phyloP scores from a whole-genome alignment of 1,140 invertebrate species.

The Condylostylus longicornis region DNA sequence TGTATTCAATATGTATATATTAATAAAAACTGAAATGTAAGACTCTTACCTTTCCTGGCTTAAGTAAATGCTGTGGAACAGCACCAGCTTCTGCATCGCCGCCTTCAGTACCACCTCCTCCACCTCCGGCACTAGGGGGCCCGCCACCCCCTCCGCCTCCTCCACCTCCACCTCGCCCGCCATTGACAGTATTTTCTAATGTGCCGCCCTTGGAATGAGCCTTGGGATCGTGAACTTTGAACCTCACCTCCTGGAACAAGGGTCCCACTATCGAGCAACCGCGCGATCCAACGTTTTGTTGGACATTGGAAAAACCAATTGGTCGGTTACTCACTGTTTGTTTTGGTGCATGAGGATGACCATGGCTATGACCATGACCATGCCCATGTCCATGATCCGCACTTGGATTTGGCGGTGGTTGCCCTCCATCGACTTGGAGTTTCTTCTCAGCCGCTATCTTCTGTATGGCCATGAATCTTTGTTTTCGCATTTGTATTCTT shows the following conservation, averaged over 20 bases:
- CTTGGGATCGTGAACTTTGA: constrained; percentile 85
- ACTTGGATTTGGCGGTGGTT: constrained; percentile 37
- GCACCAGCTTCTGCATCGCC: constrained; percentile 48
- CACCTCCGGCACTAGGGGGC: constrained; percentile 19
- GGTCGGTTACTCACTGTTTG: constrained; percentile 34
- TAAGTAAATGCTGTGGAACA: constrained; percentile 56
- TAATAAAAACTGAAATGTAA: no score
- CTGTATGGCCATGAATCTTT: constrained; percentile 69
- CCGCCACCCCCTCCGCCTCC: constrained; percentile 40
- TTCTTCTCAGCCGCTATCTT: constrained; percentile 85
- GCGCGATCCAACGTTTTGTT: constrained; percentile 33
- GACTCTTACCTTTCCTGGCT: constrained; percentile 53
- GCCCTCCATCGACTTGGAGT: constrained; percentile 50
- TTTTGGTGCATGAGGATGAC: constrained; percentile 32
- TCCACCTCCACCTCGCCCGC: constrained; percentile 46
- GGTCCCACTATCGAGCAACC: constrained; percentile 53
- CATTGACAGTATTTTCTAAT: constrained; percentile 78
- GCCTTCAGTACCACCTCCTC: constrained; percentile 25
- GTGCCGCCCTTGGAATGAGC: constrained; percentile 80
- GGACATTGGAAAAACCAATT: constrained; percentile 33
- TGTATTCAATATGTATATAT: no score
- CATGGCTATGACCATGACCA: constrained; percentile 32
- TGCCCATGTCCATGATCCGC: constrained; percentile 34
- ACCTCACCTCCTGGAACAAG: constrained; percentile 82
- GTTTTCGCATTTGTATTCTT: constrained; percentile 87